A percentile compares a stretch with the other conserved stretches of the same genome.
Evolutionary conservation across 2,113 vertebrate genomes (phyloP).

Genomic region (Genyomyrus donnyi): DNA sequence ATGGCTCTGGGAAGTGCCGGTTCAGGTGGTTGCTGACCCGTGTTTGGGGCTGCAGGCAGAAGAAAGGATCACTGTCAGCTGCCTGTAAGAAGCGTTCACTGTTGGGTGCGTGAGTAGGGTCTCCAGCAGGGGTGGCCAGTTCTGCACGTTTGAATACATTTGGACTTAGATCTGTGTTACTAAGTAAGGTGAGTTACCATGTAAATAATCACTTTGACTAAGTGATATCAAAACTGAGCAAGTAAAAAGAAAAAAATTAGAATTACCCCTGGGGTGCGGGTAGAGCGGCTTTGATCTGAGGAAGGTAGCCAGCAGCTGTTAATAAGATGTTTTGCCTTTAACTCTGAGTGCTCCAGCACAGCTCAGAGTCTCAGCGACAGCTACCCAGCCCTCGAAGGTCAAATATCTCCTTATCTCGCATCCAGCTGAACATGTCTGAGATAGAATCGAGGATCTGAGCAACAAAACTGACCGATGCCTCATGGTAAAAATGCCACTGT

Average conservation of each 20-base stretch:
- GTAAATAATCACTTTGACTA: background rate
- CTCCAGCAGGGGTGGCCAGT: background rate
- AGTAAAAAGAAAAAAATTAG: background rate
- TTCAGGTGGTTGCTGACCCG: background rate
- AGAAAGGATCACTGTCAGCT: background rate
- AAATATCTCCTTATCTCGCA: background rate
- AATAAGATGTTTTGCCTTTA: background rate
- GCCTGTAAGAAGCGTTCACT: background rate
- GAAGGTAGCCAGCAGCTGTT: background rate
- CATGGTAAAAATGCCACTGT: background rate
- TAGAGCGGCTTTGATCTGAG: background rate
- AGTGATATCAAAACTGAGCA: background rate
- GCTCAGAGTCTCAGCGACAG: slow-evolving; percentile 21
- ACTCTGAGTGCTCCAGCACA: background rate
- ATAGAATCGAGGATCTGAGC: background rate
- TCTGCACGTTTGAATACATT: background rate
- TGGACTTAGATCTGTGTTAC: background rate
- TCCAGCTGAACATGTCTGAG: background rate
- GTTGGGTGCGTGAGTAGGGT: background rate
- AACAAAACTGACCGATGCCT: background rate
- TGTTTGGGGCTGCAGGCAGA: background rate
- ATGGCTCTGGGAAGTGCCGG: background rate
- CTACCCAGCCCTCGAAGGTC: background rate
- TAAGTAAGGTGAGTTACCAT: background rate
- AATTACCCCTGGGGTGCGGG: background rate